Evolutionary conservation across 2,888 invertebrate species (phyloP).

Genomic region (Eucera pruinosa): DNA sequence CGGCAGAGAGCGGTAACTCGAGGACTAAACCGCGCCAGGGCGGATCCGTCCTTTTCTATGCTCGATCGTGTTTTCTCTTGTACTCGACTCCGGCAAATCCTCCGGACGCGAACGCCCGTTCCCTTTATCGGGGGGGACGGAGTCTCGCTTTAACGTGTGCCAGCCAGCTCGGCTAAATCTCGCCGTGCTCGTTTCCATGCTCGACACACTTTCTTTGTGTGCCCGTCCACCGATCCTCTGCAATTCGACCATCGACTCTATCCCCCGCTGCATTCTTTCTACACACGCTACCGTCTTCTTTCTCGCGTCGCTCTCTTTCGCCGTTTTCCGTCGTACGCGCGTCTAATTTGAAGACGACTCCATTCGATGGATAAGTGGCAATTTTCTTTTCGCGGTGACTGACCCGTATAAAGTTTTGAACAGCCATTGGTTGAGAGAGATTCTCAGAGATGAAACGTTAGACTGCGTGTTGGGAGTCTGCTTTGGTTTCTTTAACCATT

Average conservation of each 20-base stretch:
- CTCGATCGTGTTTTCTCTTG: conserved; percentile 58
- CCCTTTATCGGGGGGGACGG: conserved; percentile 2
- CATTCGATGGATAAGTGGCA: no score
- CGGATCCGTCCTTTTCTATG: conserved; percentile 64
- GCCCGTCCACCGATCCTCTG: background rate
- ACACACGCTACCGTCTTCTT: background rate
- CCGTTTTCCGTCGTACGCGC: background rate
- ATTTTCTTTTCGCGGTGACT: no score
- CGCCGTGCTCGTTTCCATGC: conserved; percentile 4
- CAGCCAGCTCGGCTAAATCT: conserved; percentile 12
- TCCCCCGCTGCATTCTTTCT: background rate
- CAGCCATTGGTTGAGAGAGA: no score
- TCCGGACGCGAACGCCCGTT: conserved; percentile 8
- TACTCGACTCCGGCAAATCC: conserved; percentile 32
- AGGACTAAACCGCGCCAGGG: conserved; percentile 67
- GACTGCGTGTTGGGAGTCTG: background rate
- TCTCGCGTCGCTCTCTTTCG: background rate
- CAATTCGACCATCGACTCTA: conserved; percentile 14
- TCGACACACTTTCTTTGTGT: conserved; percentile 37
- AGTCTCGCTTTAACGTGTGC: conserved; percentile 1
- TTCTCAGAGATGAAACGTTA: no score
- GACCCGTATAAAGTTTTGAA: no score
- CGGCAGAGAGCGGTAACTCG: conserved; percentile 73
- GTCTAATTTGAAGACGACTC: no score
- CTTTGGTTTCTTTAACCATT: background rate